Evolutionary conservation across 2,797 vertebrate species (phyloP).

Genomic region (Gymnodraco acuticeps): DNA sequence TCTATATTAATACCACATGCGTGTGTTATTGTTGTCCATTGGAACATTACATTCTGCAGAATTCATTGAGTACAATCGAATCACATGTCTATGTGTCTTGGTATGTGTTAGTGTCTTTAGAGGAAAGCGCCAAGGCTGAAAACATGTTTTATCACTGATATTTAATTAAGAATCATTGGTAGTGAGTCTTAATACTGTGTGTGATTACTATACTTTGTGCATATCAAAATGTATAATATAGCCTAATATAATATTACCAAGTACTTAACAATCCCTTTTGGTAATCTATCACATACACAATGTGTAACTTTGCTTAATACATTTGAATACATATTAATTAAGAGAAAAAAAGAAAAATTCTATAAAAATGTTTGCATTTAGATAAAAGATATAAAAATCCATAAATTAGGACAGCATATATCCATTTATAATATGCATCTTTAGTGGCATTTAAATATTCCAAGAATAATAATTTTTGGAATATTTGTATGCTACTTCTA

Average conservation of each 20-base stretch:
- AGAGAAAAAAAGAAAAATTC: no score
- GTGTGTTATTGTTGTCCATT: background rate
- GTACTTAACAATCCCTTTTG: background rate
- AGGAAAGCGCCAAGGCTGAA: background rate
- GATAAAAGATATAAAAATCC: no score
- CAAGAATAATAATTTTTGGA: no score
- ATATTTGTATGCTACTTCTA: no score
- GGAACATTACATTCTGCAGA: background rate
- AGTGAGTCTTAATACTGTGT: background rate
- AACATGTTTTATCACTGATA: background rate
- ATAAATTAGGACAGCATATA: background rate
- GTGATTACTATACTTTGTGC: background rate
- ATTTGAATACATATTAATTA: background rate
- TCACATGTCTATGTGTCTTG: background rate
- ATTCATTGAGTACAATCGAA: background rate
- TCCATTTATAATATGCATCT: background rate
- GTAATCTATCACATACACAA: background rate
- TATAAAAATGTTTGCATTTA: no score
- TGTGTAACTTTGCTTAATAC: background rate
- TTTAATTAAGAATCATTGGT: background rate
- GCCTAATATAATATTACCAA: background rate
- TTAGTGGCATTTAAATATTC: no score
- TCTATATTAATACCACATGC: background rate
- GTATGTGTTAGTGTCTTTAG: background rate
- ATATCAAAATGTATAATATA: background rate